phyloP scores from a whole-genome alignment of 2,888 invertebrate species.

The Andrena trimmerana region DNA sequence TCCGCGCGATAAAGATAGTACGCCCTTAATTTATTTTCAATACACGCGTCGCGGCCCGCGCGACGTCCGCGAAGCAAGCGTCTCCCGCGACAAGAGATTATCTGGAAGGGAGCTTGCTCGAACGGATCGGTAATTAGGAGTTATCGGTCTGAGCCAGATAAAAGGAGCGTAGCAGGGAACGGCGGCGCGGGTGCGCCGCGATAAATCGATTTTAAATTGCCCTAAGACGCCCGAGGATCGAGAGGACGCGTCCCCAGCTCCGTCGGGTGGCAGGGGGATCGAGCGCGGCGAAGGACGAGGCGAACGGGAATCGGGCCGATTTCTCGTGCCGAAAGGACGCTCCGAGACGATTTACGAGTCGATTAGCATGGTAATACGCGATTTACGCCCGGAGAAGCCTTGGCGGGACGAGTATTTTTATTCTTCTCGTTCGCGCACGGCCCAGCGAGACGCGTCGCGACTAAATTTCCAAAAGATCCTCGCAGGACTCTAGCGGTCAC shows the following conservation, averaged over 20 bases:
- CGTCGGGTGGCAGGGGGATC: constrained; percentile 24
- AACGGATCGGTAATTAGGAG: constrained; percentile 12
- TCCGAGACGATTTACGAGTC: constrained; percentile 77
- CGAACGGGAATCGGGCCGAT: constrained; percentile 57
- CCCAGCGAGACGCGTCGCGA: constrained; percentile 27
- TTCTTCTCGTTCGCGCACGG: constrained; percentile 44
- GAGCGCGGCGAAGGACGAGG: constrained; percentile 50
- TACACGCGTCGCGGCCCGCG: constrained; percentile 23
- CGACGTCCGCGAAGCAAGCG: neutral
- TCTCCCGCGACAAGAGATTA: neutral
- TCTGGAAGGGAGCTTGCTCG: neutral
- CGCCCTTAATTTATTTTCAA: constrained; percentile 53
- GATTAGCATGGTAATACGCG: constrained; percentile 79
- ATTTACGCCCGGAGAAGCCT: constrained; percentile 75
- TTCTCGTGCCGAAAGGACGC: constrained; percentile 70
- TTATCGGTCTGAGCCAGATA: neutral
- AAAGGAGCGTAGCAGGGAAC: neutral
- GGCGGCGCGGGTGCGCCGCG: neutral
- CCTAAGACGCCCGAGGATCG: constrained; percentile 11
- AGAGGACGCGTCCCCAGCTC: constrained; percentile 13
- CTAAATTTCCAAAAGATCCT: constrained; percentile 44
- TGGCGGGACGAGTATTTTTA: constrained; percentile 70
- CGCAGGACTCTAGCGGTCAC: neutral
- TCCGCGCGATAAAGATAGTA: constrained; percentile 38
- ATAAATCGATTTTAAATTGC: constrained; percentile 38